Base-by-base conservation (phyloP, 92 coral and sea anemone species). In the Epizoanthus rinbou region DNA sequence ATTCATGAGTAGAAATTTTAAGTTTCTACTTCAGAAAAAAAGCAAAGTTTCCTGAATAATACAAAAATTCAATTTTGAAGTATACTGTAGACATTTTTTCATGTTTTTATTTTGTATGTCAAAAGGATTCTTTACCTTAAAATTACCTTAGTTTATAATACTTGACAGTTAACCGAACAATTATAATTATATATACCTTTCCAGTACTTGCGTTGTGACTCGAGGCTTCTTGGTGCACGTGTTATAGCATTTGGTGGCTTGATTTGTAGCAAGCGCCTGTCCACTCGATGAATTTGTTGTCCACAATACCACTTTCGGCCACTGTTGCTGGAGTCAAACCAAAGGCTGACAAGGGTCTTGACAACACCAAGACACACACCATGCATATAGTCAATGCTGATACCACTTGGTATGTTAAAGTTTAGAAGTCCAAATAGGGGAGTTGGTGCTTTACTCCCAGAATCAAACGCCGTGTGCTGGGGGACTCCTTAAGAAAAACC, bases 301-400 rank as follows among this genome's bases (percentile, higher is more conserved):
- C 90, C 90, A 84, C 91, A 84, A 66, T 87, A 83, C 87, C 87
- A 87, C 54, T 19, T 45, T 47, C 66, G 59, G 37, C 73, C 57
- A 69, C 88, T 83, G 85, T 74, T 15, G 14, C 56, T 35, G 7
- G 84, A 45, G 73, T 83, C 73, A 84, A 87, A 83, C 91, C 87
- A 87, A 24, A 87, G 87, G 16, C 84, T 45, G 33, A 87, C 64
- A n/a, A 87, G 84, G 13, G 69, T 69, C 57, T 87, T 87, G 47
- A 83, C 88, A 58, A 87, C 87, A 54, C 91, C 91, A 17, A 87
- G 79, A 75, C 87, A 83, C 70, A 87, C 79, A 45, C 88, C 56
- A 62, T 87, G 87, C 91, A 87, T 87, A 24, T 74, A 83, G 76
- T 87, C 91, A 18, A 87, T 83, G 65, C 76, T 81, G 17, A 87